Evolutionary conservation across 2,888 invertebrate genomes (phyloP), one percentile per base, ranked within the genome.

Genomic region (Drosophila nigritarsus): DNA sequence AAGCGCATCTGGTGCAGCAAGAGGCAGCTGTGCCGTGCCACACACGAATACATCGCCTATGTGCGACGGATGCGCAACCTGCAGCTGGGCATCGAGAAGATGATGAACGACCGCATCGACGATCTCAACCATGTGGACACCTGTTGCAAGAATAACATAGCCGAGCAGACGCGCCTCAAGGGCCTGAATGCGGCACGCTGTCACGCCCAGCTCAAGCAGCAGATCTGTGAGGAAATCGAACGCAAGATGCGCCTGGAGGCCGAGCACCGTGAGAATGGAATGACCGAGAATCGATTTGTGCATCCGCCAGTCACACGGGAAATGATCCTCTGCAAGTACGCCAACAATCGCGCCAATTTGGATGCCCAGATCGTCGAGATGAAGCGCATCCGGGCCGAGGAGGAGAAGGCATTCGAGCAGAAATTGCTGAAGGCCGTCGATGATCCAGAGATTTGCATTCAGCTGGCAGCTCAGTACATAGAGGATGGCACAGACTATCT

Each of bases 241-340:
- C 75, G 84, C 1, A 86, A 82, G 0, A 56, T 91, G 32, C 83
- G 85, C 2, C 78, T 82, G 24, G 89, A 89, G 3, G 88, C 87
- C 0, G 83, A 88, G 18, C 74, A 81, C 30, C 83, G 74, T 8
- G 92, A 92, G 59, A 71, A 83, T 29, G 91, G 89, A 65, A 90
- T 92, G 30, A 50, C 80, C 0, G 91, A 91, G 54, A 92, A 92
- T 76, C 90, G 88, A 0, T 92, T 92, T 51, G 89, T 75, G 0
- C 85, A 76, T 49, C 63, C 78, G 3, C 82, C 89, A 51, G 72
- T 80, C 1, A 75, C 87, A 1, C 77, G 68, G 0, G 58, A 71
- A 4, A 76, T 88, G 67, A 80, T 82, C 4, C 4, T 75, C 0
- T 82, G 80, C 18, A 65, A 89, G 6, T 75, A 83, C 9, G 72